phyloP scores from a whole-genome alignment of 2,888 invertebrate genomes.

The Odontocolon sp. region DNA sequence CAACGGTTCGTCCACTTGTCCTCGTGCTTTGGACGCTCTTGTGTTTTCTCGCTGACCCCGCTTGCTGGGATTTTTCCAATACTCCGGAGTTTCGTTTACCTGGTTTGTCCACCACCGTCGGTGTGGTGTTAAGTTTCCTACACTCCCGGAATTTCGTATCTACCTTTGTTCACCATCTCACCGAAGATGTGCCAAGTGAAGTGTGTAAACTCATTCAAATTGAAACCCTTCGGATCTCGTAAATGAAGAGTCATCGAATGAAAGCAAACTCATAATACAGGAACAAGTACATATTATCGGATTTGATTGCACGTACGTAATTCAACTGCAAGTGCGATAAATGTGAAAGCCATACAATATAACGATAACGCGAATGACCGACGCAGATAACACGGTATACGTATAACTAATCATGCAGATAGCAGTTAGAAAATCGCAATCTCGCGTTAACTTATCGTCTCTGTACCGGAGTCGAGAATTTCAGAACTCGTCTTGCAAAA shows the following conservation, averaged over 20 bases:
- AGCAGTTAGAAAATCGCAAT: conserved; percentile 23
- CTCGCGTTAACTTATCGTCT: conserved; percentile 15
- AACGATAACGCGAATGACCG: conserved; percentile 24
- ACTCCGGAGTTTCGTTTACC: neutral
- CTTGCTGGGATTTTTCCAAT: conserved; percentile 2
- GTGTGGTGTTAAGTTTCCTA: no score
- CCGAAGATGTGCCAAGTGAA: no score
- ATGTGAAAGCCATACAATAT: conserved; percentile 14
- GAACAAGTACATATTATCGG: neutral
- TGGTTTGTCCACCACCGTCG: neutral
- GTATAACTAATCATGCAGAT: conserved; percentile 32
- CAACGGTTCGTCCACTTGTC: conserved; percentile 26
- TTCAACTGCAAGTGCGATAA: conserved; percentile 4
- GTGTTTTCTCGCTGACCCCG: conserved; percentile 13
- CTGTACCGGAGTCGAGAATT: conserved; percentile 43
- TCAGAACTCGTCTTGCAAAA: conserved; percentile 12
- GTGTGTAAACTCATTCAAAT: neutral
- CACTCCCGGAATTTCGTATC: no score
- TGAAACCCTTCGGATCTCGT: no score
- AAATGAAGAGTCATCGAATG: no score
- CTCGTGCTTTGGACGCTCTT: conserved; percentile 22
- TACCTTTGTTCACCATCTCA: no score
- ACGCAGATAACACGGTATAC: neutral
- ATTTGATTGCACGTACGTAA: neutral
- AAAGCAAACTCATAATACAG: no score